phyloP scores from a whole-genome alignment of 2,888 invertebrate genomes.

The Sycophila texana region DNA sequence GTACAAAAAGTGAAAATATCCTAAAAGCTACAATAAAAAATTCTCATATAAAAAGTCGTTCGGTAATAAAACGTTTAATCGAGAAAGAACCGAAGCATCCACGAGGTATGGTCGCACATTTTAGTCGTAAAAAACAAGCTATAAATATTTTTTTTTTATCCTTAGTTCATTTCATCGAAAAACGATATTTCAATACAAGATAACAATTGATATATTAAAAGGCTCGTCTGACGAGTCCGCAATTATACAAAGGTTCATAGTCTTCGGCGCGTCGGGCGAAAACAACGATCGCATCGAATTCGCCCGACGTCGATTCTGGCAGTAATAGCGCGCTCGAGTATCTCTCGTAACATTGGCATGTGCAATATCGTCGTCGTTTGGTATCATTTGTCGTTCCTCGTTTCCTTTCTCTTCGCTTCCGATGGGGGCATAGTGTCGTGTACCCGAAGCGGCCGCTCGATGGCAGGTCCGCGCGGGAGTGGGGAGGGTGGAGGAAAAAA shows the following conservation, averaged over 20 bases:
- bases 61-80: constrained; percentile 16
- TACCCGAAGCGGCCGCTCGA: too few species aligned
- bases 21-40: constrained; percentile 54
- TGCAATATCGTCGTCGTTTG: constrained; percentile 40
- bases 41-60: constrained; percentile 44
- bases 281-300: constrained; percentile 14
- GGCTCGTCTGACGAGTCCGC: constrained; percentile 41
- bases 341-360: constrained; percentile 41
- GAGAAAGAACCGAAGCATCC: constrained; percentile 3
- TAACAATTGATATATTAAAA: constrained; percentile 49
- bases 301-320: constrained; percentile 44
- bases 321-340: constrained; percentile 39
- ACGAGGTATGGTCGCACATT: constrained; percentile 12
- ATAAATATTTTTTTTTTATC: constrained; percentile 42
- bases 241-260: constrained; percentile 43
- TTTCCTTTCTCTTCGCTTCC: too few species aligned
- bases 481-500: too few species aligned
- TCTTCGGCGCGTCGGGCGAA: constrained; percentile 42
- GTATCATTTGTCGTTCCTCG: too few species aligned
- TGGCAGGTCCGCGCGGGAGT: too few species aligned
- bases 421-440: too few species aligned
- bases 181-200: constrained; percentile 45
- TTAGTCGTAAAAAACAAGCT: constrained; percentile 44
- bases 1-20: constrained; percentile 53
- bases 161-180: constrained; percentile 29